Base-by-base conservation (phyloP, 2,797 vertebrate species). In the Cetoscarus ocellatus region DNA sequence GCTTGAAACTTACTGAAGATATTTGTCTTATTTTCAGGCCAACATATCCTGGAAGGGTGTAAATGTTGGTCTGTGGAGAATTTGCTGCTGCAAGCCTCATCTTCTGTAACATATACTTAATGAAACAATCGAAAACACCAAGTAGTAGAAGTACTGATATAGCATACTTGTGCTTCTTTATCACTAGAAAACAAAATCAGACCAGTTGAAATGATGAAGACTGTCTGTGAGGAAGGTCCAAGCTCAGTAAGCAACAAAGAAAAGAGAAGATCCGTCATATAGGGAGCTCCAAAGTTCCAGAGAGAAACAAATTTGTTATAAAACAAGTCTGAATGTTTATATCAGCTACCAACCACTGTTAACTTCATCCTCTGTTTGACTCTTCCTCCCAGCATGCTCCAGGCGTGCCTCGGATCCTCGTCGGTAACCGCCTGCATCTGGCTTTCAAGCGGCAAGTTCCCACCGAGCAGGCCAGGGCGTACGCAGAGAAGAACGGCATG, bases 401-500 rank as follows among this genome's bases (percentile, higher is more conserved):
- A 0, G 98, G 98, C 0, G 98, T 99, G 1, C 98, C 98, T 2
- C 94, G 97, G 42, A 99, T 99, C 90, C 94, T 99, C 63, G 98
- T 99, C 1, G 98, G 98, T 0, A 99, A 99, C 92, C 95, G 98
- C 50, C 95, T 99, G 0, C 98, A 99, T 72, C 86, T 99, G 68
- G 98, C 98, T 65, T 99, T 99, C 94, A 99, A 99, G 79, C 90
- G 98, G 40, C 98, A 99, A 84, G 98, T 99, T 15, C 98, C 97
- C 1, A 99, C 98, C 0, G 98, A 99, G 92, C 98, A 99, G 91
- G 98, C 98, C 0, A 93, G 97, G 0, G 95, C 98, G 0, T 99
- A 99, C 0, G 98, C 98, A 0, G 98, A 99, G 94, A 99, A 98
- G 89, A 99, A 98, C 76, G 96, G 96, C 85, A 99, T 99, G 98